Conservation (phyloP, 2,888 invertebrate species). For the Coronaproctus castanopsis region DNA sequence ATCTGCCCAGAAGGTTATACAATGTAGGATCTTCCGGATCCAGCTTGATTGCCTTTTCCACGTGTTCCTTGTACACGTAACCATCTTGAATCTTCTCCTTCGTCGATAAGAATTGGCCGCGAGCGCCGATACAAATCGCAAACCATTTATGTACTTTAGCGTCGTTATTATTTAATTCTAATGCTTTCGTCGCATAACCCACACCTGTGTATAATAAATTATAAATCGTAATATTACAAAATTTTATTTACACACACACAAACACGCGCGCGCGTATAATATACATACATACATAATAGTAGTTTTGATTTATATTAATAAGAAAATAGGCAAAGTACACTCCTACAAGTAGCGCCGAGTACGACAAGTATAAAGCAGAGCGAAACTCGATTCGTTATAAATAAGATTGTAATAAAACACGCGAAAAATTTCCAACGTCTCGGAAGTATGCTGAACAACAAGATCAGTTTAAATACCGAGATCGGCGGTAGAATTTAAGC, state of each 20-base stretch:
- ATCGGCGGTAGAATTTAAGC: too few relatives aligned
- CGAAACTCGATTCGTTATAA: too few relatives aligned
- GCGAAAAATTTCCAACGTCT: too few relatives aligned
- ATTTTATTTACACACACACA: not conserved
- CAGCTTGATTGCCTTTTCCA: slow-evolving; percentile 39
- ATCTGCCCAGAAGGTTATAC: slow-evolving; percentile 47
- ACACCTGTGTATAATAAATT: slow-evolving; percentile 28
- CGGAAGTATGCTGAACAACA: too few relatives aligned
- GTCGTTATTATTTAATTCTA: slow-evolving; percentile 31
- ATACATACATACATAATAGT: not conserved
- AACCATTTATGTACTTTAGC: slow-evolving; percentile 51
- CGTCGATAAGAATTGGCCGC: slow-evolving; percentile 36
- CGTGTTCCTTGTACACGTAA: slow-evolving; percentile 41
- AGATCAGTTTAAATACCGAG: too few relatives aligned
- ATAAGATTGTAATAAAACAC: too few relatives aligned
- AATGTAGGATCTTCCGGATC: slow-evolving; percentile 39
- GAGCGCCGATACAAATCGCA: slow-evolving; percentile 42
- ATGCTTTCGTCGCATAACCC: slow-evolving; percentile 33
- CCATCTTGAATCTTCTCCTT: slow-evolving; percentile 46
- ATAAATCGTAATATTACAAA: too few relatives aligned
- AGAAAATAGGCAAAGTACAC: slow-evolving; percentile 1
- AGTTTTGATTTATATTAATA: not conserved
- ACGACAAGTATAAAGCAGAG: too few relatives aligned
- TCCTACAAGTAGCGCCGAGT: not conserved
- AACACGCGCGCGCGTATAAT: too few relatives aligned